Evolutionary conservation across 2,888 invertebrate genomes (phyloP), one percentile per base, ranked within the genome.

Genomic region (Platerodrilus igneus): DNA sequence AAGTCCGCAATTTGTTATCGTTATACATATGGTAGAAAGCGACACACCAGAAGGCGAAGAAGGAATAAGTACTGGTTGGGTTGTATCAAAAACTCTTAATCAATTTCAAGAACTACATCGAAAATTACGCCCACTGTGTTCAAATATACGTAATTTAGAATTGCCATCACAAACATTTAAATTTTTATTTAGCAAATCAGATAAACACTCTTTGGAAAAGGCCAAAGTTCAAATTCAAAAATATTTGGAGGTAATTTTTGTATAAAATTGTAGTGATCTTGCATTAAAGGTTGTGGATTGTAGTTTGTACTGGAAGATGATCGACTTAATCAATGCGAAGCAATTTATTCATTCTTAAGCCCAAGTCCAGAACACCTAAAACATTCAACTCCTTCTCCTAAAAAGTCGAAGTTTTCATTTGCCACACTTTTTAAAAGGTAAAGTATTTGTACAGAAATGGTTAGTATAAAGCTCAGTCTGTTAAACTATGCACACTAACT

Each of bases 281-380:
- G 29, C 27, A 8, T 22, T 33, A 7, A 4, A 29, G 39, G 20
- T n/a, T n/a, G n/a, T 30, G 22, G 31, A 3, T 48, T 74, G 45
- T 66, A 91, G 89, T 86, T 84, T 66, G 82, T 92, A 53, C 73
- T 92, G 64, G 86, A 86, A 70, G 90, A 92, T 60, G 91, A 91
- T 47, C 76, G 83, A 54, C 71, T 92, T 51, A 87, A 87, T 66
- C 87, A 88, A 70, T 86, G 90, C 62, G 92, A 93, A 70, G 86
- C 88, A 34, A 75, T 93, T 50, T 93, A 91, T 62, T 81, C 87
- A 45, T 93, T 93, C 69, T 75, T 93, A n/a, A 89, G 90, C 64
- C 91, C 91, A 3, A 90, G 88, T 64, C 89, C 91, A 0, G 90
- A 91, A 62, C 88, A 88, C 67, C 73, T 92, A 49, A 89, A 90